Evolutionary conservation across 2,797 vertebrate genomes (phyloP), one percentile per base, ranked within the genome.

Genomic region (Fundulus diaphanus): DNA sequence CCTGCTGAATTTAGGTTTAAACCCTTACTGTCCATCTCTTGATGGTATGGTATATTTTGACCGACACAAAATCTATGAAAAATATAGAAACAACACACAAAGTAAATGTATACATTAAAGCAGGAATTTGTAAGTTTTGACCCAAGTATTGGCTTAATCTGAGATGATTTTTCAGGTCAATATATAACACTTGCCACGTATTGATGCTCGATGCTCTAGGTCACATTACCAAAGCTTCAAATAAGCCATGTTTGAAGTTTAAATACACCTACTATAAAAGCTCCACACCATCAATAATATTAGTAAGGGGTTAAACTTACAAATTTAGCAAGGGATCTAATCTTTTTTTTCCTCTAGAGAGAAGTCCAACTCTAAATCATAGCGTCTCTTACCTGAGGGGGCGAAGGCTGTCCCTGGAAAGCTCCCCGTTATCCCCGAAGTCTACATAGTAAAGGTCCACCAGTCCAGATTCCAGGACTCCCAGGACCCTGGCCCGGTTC

Each of bases 391-490:
- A 97, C 97, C 97, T 95, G 91, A 98, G 94, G 3, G 89, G 92
- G 7, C 94, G 84, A 67, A 98, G 94, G 1, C 90, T 89, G 67
- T 94, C 93, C 8, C 76, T 84, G 0, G 95, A 89, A 1, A 94
- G 93, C 37, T 96, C 94, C 8, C 94, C 96, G 0, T 95, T 97
- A 91, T 98, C 97, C 27, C 97, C 97, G 57, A 95, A 99, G 87
- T 99, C 97, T 66, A 97, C 96, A 1, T 96, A 98, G 85, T 97
- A 96, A 15, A 98, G 93, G 80, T 96, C 96, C 44, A 97, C 89
- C 44, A 95, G 90, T 63, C 96, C 96, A 0, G 92, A 96, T 13
- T 80, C 88, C 79, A 96, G 80, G 2, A 86, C 81, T 8, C 95
- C 96, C 65, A 97, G 92, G 0, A 98, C 93, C 0, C 91, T 92